phyloP scores from a whole-genome alignment of 2,888 invertebrate genomes.

The Platypus cylindrus region DNA sequence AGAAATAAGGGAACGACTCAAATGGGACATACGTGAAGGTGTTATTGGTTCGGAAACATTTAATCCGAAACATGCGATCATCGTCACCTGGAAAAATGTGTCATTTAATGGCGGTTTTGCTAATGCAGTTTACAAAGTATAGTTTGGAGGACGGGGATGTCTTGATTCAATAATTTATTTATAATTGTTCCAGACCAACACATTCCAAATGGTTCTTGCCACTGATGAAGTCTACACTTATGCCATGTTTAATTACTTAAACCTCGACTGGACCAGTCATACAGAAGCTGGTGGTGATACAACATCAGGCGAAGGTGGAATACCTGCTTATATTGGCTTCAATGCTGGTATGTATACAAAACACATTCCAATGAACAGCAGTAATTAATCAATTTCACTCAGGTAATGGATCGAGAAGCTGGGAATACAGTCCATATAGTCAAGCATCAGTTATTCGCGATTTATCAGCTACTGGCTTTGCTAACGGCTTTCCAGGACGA shows the following conservation, averaged over 20 bases:
- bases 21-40: slow-evolving; percentile 81
- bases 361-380: background rate
- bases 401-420: slow-evolving; percentile 83
- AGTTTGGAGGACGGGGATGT: too few relatives aligned
- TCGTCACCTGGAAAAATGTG: slow-evolving; percentile 93
- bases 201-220: slow-evolving; percentile 87
- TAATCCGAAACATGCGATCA: slow-evolving; percentile 78
- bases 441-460: slow-evolving; percentile 75
- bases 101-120: slow-evolving; percentile 77
- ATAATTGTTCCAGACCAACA: slow-evolving; percentile 60
- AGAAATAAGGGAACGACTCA: slow-evolving; percentile 71
- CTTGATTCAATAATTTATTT: too few relatives aligned
- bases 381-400: background rate
- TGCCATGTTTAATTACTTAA: slow-evolving; percentile 87
- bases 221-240: slow-evolving; percentile 92
- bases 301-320: slow-evolving; percentile 73
- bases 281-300: slow-evolving; percentile 88
- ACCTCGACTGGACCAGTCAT: slow-evolving; percentile 82
- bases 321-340: slow-evolving; percentile 84
- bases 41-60: slow-evolving; percentile 87
- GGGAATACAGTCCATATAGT: slow-evolving; percentile 82
- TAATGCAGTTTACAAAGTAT: slow-evolving; percentile 21
- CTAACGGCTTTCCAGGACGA: slow-evolving; percentile 76
- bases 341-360: slow-evolving; percentile 48
- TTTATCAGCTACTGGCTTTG: slow-evolving; percentile 73